Percentiles rank a stretch among this genome's conserved stretches.
These are phyloP conservation scores for Saxicola maurus DNA, from an alignment of 2,797 vertebrate species.

Conservation along the genomic window DNA sequence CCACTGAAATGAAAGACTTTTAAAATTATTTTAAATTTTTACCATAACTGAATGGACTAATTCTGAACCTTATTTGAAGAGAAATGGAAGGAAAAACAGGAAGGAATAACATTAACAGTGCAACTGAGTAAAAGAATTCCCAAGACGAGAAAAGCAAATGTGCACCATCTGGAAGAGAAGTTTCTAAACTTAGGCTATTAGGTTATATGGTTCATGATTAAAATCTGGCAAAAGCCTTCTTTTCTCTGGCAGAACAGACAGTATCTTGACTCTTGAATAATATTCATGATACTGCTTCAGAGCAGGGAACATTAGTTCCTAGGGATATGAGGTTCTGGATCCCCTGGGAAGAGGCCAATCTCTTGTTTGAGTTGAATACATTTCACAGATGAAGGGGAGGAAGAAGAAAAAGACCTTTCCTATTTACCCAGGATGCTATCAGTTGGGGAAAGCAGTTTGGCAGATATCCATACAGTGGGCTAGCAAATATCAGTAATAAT, in stretches of 20 bases:
- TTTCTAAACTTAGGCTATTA: slow-evolving; percentile 50
- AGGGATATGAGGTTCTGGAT: slow-evolving; percentile 19
- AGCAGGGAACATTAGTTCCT: slow-evolving; percentile 19
- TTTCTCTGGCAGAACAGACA: slow-evolving; percentile 53
- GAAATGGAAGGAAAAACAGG: background rate
- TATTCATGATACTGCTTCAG: slow-evolving; percentile 23
- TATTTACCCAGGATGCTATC: background rate
- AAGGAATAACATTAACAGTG: slow-evolving; percentile 9
- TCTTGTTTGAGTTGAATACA: slow-evolving; percentile 4
- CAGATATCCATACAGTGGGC: background rate
- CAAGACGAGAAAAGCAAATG: slow-evolving; percentile 35
- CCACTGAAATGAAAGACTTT: background rate
- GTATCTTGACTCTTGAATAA: slow-evolving; percentile 49
- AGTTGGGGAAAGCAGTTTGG: background rate
- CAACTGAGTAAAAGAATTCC: slow-evolving; percentile 8
- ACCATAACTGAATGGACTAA: background rate
- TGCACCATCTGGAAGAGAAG: slow-evolving; percentile 38
- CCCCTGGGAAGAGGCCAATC: slow-evolving; percentile 24
- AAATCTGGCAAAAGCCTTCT: slow-evolving; percentile 46
- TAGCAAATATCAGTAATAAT: background rate
- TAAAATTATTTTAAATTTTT: background rate
- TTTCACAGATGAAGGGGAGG: slow-evolving; percentile 18
- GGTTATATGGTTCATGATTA: slow-evolving; percentile 49
- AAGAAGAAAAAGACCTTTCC: background rate
- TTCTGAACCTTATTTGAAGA: slow-evolving; percentile 3